Conservation (phyloP, 2,797 vertebrate species). For the Smutsia temminckii region DNA sequence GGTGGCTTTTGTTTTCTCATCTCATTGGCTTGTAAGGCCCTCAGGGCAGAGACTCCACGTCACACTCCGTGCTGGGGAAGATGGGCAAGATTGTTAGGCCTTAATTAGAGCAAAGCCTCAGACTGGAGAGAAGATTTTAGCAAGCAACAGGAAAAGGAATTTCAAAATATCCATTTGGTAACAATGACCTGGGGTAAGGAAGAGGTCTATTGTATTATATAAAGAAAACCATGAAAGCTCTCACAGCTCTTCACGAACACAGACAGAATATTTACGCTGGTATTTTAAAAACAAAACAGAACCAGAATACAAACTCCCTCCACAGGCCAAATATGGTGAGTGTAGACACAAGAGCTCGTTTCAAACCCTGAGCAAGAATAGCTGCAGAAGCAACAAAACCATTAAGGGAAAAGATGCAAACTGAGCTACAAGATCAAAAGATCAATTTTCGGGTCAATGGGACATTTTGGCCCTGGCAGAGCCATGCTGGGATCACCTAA, state of each 20-base stretch:
- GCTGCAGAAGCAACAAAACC: neutral
- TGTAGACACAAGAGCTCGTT: neutral
- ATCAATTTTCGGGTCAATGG: constrained; percentile 32
- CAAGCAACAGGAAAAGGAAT: constrained; percentile 43
- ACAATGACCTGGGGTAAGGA: neutral
- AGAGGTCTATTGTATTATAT: constrained; percentile 47
- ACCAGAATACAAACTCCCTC: constrained; percentile 43
- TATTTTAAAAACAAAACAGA: constrained; percentile 44
- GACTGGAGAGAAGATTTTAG: constrained; percentile 38
- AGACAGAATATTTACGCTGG: constrained; percentile 26
- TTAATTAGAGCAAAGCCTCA: constrained; percentile 74
- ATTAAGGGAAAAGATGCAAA: constrained; percentile 4
- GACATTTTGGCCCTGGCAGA: neutral
- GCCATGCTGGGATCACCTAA: constrained; percentile 30
- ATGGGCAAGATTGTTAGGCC: constrained; percentile 39
- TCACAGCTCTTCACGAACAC: neutral
- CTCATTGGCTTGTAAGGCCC: constrained; percentile 73
- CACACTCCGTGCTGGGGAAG: neutral
- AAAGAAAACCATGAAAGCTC: constrained; percentile 41
- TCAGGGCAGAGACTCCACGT: constrained; percentile 42
- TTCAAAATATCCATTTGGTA: constrained; percentile 64
- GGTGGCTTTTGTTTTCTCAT: constrained; percentile 77
- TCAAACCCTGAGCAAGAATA: constrained; percentile 1
- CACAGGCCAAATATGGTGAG: neutral
- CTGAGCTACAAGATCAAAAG: constrained; percentile 22